A percentile compares a stretch with the other conserved stretches of the same genome.
phyloP scores from a whole-genome alignment of 2,888 invertebrate species.

The Steinernema hermaphroditum region DNA sequence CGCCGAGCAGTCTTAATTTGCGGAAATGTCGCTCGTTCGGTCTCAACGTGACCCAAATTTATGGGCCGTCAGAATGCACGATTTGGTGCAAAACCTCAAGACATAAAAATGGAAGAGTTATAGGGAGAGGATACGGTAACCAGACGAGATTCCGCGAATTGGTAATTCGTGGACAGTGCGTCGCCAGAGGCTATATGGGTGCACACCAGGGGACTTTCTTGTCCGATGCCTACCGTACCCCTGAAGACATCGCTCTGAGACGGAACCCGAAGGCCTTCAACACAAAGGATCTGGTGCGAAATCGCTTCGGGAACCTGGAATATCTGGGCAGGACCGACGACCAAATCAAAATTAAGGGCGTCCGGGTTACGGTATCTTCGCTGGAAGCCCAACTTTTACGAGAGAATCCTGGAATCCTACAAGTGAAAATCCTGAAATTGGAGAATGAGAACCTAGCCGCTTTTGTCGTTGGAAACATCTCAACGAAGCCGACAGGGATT shows the following conservation, averaged over 20 bases:
- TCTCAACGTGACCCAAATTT: constrained; percentile 50
- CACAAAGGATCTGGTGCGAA: not conserved
- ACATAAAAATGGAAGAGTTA: constrained; percentile 39
- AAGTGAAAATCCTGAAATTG: not conserved
- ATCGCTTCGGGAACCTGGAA: constrained; percentile 30
- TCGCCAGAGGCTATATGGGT: constrained; percentile 43
- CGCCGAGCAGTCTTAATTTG: constrained; percentile 43
- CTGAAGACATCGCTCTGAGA: constrained; percentile 27
- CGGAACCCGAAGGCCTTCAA: constrained; percentile 7
- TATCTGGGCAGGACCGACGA: constrained; percentile 53
- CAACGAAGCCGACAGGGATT: not conserved
- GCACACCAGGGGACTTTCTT: constrained; percentile 17
- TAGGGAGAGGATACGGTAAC: constrained; percentile 42
- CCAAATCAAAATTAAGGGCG: constrained; percentile 48
- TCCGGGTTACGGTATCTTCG: constrained; percentile 27
- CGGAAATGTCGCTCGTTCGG: constrained; percentile 24
- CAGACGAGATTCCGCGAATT: constrained; percentile 35
- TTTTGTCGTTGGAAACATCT: not conserved
- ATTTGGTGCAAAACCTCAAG: constrained; percentile 49
- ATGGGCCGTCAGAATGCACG: constrained; percentile 62
- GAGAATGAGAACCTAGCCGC: not conserved
- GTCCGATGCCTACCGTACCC: not conserved
- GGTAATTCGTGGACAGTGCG: constrained; percentile 30
- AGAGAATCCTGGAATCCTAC: not conserved
- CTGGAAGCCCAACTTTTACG: not conserved